Evolutionary conservation across 2,113 vertebrate genomes (phyloP).

Genomic region (Mus pahari): DNA sequence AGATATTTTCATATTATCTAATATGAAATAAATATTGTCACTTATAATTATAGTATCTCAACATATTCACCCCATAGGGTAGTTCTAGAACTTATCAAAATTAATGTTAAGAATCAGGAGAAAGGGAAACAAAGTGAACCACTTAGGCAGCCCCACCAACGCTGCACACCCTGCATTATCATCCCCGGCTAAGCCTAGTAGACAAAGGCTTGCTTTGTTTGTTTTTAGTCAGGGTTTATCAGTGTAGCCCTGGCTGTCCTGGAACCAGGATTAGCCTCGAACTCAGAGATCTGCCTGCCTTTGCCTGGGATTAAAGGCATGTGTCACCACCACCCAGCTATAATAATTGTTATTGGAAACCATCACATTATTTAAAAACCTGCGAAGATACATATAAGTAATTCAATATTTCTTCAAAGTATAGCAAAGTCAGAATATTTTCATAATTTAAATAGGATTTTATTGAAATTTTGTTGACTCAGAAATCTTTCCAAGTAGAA

Average conservation of each 20-base stretch:
- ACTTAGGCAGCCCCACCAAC: conserved; percentile 12
- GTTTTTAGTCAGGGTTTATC: background rate
- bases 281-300: background rate
- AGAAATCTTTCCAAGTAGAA: conserved; percentile 16
- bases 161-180: background rate
- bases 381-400: background rate
- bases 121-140: conserved; percentile 8
- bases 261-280: background rate
- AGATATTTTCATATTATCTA: conserved; percentile 42
- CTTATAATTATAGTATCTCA: conserved; percentile 35
- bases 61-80: background rate
- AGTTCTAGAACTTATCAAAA: conserved; percentile 13
- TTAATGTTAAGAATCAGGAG: background rate
- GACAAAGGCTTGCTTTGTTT: background rate
- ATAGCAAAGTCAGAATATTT: background rate
- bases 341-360: conserved; percentile 33
- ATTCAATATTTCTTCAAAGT: conserved; percentile 49
- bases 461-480: conserved; percentile 19
- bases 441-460: conserved; percentile 30
- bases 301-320: background rate
- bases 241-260: background rate
- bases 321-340: background rate
- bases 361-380: conserved; percentile 39
- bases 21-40: background rate
- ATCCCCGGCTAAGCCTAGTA: background rate